phyloP scores from a whole-genome alignment of 2,888 invertebrate genomes.

The Eupeodes latifasciatus region DNA sequence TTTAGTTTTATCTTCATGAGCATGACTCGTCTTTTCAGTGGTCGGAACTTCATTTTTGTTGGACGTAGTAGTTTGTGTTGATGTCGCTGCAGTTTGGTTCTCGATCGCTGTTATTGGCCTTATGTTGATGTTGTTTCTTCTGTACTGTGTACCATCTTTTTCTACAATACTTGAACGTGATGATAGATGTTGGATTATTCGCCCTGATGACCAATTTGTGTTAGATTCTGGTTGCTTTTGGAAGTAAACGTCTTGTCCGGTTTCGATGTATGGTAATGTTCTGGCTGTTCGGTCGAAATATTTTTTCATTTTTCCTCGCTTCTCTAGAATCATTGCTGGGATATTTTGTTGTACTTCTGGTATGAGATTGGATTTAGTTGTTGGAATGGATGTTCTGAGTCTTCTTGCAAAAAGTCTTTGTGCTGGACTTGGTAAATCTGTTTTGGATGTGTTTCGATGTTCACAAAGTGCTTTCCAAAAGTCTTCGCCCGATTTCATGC shows the following conservation, averaged over 20 bases:
- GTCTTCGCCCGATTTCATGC: no score
- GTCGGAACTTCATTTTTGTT: no score
- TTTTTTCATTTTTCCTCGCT: neutral
- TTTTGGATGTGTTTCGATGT: neutral
- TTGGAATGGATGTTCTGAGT: slow-evolving; percentile 4
- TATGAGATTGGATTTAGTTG: neutral
- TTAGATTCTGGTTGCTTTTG: neutral
- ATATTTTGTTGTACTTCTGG: neutral
- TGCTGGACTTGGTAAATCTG: slow-evolving; percentile 5
- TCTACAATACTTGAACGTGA: neutral
- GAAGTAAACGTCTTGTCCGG: neutral
- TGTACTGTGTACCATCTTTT: no score
- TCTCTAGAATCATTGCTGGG: neutral
- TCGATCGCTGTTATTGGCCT: no score
- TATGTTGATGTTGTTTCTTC: no score
- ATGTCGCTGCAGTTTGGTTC: no score
- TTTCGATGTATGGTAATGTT: neutral
- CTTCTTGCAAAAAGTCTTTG: slow-evolving; percentile 4
- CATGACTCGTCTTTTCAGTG: no score
- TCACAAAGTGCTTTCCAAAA: slow-evolving; percentile 11
- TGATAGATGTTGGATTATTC: neutral
- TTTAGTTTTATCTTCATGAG: no score
- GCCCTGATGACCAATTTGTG: neutral
- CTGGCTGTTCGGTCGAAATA: neutral
- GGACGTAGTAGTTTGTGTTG: no score